Conservation (phyloP, 2,797 vertebrate genomes). For the Molossus alvarezi region DNA sequence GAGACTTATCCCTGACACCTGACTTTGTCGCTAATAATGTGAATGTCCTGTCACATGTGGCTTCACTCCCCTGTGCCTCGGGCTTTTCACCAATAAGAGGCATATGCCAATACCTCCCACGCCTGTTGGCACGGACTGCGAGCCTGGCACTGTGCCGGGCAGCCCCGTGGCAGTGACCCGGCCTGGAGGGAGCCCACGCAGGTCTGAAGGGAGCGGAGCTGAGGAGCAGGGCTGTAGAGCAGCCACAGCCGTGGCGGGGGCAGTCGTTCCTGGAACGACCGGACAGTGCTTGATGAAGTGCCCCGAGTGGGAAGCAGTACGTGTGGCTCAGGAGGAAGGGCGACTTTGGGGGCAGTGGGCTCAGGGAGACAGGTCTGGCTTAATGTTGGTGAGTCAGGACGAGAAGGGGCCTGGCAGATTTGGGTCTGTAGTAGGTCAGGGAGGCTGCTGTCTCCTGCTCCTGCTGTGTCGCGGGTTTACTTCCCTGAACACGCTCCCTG, state of each 20-base stretch:
- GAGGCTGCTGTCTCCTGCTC: neutral
- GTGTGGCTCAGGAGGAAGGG: neutral
- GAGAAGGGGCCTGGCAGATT: neutral
- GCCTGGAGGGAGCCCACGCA: neutral
- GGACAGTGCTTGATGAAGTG: neutral
- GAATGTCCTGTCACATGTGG: neutral
- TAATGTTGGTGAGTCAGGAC: neutral
- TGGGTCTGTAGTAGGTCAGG: neutral
- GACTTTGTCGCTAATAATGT: neutral
- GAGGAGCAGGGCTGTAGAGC: neutral
- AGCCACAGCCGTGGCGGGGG: neutral
- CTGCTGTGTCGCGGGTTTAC: neutral
- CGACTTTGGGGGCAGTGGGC: neutral
- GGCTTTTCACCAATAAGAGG: constrained; percentile 4
- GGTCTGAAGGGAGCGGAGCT: neutral
- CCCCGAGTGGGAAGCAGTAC: neutral
- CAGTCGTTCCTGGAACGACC: neutral
- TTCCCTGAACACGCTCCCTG: neutral
- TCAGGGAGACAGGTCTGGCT: neutral
- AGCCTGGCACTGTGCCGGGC: neutral
- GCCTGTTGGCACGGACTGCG: neutral
- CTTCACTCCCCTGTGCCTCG: neutral
- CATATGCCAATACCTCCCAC: neutral
- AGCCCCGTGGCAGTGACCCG: neutral
- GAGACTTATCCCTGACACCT: neutral